Conservation (phyloP, 2,888 invertebrate genomes). For the Kuschelorhynchus macadamiae region DNA sequence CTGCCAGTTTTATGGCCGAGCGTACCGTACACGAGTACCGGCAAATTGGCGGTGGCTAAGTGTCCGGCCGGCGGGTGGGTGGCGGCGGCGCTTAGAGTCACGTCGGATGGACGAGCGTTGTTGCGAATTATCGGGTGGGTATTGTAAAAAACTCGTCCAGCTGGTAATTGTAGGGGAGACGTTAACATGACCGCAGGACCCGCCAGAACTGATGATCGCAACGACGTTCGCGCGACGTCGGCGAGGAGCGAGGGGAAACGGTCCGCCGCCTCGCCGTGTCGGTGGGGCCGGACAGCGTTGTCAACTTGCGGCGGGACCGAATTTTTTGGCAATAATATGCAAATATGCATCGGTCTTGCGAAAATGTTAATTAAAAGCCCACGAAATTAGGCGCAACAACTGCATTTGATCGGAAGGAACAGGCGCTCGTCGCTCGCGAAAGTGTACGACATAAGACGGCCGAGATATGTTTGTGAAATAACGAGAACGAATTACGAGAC, state of each 20-base stretch:
- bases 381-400: no score
- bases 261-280: conserved; percentile 41
- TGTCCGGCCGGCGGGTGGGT: conserved; percentile 29
- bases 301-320: conserved; percentile 34
- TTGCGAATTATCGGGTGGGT: conserved; percentile 41
- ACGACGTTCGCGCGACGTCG: conserved; percentile 44
- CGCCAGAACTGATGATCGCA: conserved; percentile 67
- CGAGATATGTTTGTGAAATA: conserved; percentile 36
- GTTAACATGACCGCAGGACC: conserved; percentile 70
- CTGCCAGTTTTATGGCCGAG: conserved; percentile 25
- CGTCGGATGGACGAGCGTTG: conserved; percentile 29
- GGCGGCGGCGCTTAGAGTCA: conserved; percentile 29
- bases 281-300: conserved; percentile 46
- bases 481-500: conserved; percentile 38
- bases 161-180: conserved; percentile 64
- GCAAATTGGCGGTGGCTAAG: conserved; percentile 30
- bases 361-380: no score
- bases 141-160: conserved; percentile 49
- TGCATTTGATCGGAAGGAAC: background rate
- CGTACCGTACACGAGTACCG: conserved; percentile 46
- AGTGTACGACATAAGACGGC: background rate
- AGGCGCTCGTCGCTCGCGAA: no score
- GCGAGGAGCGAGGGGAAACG: conserved; percentile 35
- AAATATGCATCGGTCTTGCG: no score
- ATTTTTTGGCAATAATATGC: conserved; percentile 23